Conservation (phyloP, 2,113 vertebrate genomes). For the Maccullochella peelii region DNA sequence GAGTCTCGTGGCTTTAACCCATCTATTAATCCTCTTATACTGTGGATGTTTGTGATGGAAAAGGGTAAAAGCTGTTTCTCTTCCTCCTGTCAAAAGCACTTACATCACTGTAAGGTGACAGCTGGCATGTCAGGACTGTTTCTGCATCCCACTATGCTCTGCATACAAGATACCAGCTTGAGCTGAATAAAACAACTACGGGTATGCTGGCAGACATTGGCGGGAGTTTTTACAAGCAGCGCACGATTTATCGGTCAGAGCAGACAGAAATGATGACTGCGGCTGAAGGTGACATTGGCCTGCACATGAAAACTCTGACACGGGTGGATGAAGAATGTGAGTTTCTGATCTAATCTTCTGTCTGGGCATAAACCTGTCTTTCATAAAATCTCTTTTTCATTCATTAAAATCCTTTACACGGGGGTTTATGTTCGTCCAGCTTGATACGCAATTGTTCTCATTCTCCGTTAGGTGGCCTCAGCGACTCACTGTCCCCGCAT, state of each 20-base stretch:
- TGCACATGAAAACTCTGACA: conserved; percentile 19
- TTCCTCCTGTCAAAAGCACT: conserved; percentile 56
- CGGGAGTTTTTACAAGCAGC: conserved; percentile 25
- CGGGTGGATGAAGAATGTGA: neutral
- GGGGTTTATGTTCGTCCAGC: neutral
- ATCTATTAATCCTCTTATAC: neutral
- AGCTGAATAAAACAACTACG: conserved; percentile 19
- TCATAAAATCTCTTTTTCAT: conserved; percentile 1
- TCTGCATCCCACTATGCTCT: conserved; percentile 48
- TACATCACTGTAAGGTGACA: conserved; percentile 64
- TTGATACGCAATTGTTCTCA: neutral
- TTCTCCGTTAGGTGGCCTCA: conserved; percentile 71
- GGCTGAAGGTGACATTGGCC: conserved; percentile 47
- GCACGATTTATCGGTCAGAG: conserved; percentile 27
- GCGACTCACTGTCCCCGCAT: conserved; percentile 8
- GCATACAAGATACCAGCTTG: conserved; percentile 44
- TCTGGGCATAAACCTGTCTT: conserved; percentile 9
- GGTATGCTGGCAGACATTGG: conserved; percentile 13
- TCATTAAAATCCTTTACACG: conserved; percentile 8
- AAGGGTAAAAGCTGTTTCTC: conserved; percentile 48
- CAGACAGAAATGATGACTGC: neutral
- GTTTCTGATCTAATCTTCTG: conserved; percentile 2
- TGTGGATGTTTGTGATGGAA: conserved; percentile 33
- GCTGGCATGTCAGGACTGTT: conserved; percentile 55
- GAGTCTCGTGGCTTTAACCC: neutral